Evolutionary conservation across 2,797 vertebrate genomes (phyloP), one percentile per base, ranked within the genome.

Genomic region (Darevskia nairensis): DNA sequence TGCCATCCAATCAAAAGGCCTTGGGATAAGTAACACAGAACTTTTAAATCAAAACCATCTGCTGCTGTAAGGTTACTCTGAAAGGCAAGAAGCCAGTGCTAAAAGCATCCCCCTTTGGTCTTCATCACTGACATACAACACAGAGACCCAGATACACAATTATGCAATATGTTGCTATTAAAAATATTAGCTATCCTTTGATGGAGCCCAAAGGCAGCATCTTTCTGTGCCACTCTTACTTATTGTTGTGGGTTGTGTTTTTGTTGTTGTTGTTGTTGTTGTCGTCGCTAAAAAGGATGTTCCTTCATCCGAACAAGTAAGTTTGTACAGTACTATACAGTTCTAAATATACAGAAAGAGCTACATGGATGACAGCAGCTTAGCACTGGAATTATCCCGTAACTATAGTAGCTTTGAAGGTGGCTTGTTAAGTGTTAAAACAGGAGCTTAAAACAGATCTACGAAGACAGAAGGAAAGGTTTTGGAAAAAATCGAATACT

Each of bases 331-430:
- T n/a, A n/a, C n/a, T 86, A 86, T 7, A 74, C 8, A n/a, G 41
- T 75, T 81, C 64, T 72, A 72, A 71, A 35, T 55, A 88, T 6
- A 76, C 10, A 80, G 86, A 92, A 86, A 83, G 84, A 74, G 46
- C 86, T 87, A 35, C 27, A 85, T 15, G 71, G 92, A 85, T 50
- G 66, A 17, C 75, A 91, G 86, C 44, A 81, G 88, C 87, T 91
- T 89, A 89, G 89, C 17, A 79, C 87, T 84, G 86, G 32, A 84
- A 72, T 17, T 91, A 89, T 86, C 76, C 29, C 85, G 55, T 80
- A n/a, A 5, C 86, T 82, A 78, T 11, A n/a, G 46, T 87, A 85
- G 41, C 92, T 93, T 93, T 41, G 86, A 85, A 90, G 90, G 93
- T 87, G 88, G 80, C 80, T 93, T 71, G 61, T 10, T 17, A 55